Evolutionary conservation across 2,888 invertebrate genomes (phyloP), one percentile per base, ranked within the genome.

Genomic region (Mimas tiliae): DNA sequence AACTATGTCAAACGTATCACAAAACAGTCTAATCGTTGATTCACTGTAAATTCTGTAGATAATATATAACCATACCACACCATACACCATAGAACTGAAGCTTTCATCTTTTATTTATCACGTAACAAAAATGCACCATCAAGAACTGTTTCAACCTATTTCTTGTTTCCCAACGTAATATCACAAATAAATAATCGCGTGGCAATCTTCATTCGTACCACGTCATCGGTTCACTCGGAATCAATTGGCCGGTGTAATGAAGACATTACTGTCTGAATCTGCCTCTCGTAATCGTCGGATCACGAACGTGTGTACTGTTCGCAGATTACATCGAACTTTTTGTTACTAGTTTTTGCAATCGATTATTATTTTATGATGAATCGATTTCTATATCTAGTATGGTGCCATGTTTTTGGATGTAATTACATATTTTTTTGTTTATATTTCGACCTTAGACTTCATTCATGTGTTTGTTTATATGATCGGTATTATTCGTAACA

Each of bases 241-340:
- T 90, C 89, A 90, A 90, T 89, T 87, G 87, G 76, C 80, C 77
- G 79, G 63, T 65, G 81, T 89, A 88, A 90, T 90, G 87, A 91
- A 91, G 91, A 88, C 90, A 90, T 91, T 89, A 89, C 82, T 79
- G 83, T 85, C 84, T 70, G 77, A 74, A 74, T 80, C 72, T 75
- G 79, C 78, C 77, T 68, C 65, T 78, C 81, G 82, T 88, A 88
- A 89, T 87, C 84, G 82, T 63, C 34, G 63, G 65, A 71, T 74
- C 76, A 74, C 74, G 74, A 74, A 69, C 68, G 68, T 62, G 51
- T 55, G 69, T 47, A 47, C 48, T 34, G 65, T 58, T 65, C 48
- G 65, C 65, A 65, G 65, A 65, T 58, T 19, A 58, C 42, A 58
- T 58, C 58, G 3, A 11, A 58, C n/a, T 58, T 58, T 58, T 58